phyloP scores from a whole-genome alignment of 2,888 invertebrate species.

The Venustoraphidia nigricollis region DNA sequence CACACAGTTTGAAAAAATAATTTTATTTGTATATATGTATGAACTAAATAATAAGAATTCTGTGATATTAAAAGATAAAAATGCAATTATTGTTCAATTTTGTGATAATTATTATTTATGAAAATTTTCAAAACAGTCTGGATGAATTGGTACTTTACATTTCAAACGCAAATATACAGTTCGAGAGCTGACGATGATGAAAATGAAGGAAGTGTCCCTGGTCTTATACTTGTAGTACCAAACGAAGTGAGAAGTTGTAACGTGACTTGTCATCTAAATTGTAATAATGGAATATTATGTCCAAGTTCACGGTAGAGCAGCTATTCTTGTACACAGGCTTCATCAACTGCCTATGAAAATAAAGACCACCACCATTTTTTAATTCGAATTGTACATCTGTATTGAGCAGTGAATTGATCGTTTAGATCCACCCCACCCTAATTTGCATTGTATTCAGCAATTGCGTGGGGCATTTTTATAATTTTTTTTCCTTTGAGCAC shows the following conservation, averaged over 20 bases:
- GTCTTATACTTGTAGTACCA: background rate
- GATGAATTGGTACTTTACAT: constrained; percentile 1
- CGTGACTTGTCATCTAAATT: constrained; percentile 1
- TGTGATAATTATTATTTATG: too few species aligned
- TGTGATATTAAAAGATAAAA: too few species aligned
- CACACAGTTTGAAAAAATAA: too few species aligned
- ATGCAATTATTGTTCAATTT: too few species aligned
- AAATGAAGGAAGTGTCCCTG: background rate
- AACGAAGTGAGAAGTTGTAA: background rate
- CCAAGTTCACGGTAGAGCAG: background rate
- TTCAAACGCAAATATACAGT: background rate
- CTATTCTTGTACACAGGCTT: background rate
- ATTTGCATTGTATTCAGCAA: background rate
- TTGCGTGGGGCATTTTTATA: background rate
- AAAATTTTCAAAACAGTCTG: background rate
- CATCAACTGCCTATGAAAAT: background rate
- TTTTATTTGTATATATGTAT: too few species aligned
- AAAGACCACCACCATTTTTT: constrained; percentile 2
- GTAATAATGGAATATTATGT: constrained; percentile 1
- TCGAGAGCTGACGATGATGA: background rate
- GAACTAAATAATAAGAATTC: too few species aligned
- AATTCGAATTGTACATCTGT: background rate
- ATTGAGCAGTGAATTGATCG: constrained; percentile 1
- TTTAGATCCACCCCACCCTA: background rate
- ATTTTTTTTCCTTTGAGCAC: background rate